Evolutionary conservation across 2,113 vertebrate genomes (phyloP).

Genomic region (Setophaga coronata): DNA sequence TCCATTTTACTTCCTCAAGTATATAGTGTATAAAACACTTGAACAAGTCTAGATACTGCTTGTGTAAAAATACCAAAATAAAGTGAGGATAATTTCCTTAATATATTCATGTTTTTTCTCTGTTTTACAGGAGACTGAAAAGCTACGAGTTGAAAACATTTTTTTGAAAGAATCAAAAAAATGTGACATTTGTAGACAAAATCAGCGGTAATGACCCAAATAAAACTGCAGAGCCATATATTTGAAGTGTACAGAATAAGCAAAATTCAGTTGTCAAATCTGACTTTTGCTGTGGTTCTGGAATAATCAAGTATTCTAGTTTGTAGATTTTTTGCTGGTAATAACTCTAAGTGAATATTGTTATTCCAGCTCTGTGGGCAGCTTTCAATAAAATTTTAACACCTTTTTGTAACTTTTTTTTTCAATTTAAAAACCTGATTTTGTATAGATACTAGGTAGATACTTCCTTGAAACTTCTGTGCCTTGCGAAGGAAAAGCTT

Average conservation of each 20-base stretch:
- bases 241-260: background rate
- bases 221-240: background rate
- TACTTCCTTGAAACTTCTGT: background rate
- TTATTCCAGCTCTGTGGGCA: background rate
- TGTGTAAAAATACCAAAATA: background rate
- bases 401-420: background rate
- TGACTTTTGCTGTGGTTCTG: background rate
- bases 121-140: conserved; percentile 81
- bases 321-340: background rate
- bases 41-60: background rate
- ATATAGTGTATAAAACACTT: background rate
- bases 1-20: background rate
- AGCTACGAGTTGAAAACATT: conserved; percentile 78
- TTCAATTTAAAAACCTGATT: background rate
- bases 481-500: background rate
- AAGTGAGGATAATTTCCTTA: background rate
- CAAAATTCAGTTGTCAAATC: background rate
- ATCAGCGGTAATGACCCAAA: background rate
- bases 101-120: background rate
- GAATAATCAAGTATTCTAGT: background rate
- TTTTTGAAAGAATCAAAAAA: conserved; percentile 74
- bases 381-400: background rate
- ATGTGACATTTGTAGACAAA: conserved; percentile 1
- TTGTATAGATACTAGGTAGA: background rate
- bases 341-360: background rate